phyloP scores from a whole-genome alignment of 2,797 vertebrate species.

The Neostethus bicornis region DNA sequence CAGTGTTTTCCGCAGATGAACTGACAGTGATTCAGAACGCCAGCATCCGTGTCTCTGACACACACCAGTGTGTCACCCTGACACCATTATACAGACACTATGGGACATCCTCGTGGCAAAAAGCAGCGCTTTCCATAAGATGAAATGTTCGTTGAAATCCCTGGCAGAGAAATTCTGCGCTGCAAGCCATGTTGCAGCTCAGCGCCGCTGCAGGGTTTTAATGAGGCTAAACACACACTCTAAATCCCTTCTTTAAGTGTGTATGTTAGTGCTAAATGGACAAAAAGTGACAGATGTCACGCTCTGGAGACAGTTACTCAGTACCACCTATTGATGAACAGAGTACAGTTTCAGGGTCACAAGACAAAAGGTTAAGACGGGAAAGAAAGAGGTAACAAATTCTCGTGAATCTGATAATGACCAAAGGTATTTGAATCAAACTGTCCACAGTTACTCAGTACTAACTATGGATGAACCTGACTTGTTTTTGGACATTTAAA shows the following conservation, averaged over 20 bases:
- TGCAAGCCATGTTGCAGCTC: conserved; percentile 19
- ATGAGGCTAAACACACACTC: conserved; percentile 42
- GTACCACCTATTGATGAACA: too few species aligned
- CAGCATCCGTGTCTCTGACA: conserved; percentile 2
- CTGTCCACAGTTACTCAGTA: too few species aligned
- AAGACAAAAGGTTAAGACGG: too few species aligned
- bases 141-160: conserved; percentile 19
- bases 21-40: not conserved
- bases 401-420: too few species aligned
- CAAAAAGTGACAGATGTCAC: conserved; percentile 11
- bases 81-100: not conserved
- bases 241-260: conserved; percentile 43
- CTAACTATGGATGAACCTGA: too few species aligned
- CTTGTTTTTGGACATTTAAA: too few species aligned
- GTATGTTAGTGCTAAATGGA: conserved; percentile 35
- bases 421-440: too few species aligned
- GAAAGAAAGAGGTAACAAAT: too few species aligned
- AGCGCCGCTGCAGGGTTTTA: conserved; percentile 10
- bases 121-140: conserved; percentile 26
- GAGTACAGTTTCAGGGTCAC: too few species aligned
- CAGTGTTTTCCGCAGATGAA: not conserved
- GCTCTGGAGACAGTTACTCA: too few species aligned
- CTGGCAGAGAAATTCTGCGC: conserved; percentile 35
- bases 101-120: conserved; percentile 7
- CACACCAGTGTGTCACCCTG: not conserved